Evolutionary conservation across 2,888 invertebrate species (phyloP).

Genomic region (Agrotis clavis): DNA sequence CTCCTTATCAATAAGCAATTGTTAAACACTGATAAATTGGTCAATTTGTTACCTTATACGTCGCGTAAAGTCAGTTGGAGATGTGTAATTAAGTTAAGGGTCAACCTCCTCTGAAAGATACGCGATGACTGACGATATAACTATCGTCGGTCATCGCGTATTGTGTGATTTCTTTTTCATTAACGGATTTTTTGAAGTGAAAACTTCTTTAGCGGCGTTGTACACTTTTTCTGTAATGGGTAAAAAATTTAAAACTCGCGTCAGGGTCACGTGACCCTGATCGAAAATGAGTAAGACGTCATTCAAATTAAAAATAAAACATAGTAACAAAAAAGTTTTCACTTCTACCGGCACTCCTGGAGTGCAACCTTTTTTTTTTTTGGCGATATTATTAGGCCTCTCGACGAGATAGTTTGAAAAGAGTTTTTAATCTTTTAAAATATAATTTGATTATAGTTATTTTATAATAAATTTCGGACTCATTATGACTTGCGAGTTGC

Average conservation of each 20-base stretch:
- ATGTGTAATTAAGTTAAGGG: slow-evolving; percentile 52
- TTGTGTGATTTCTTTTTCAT: slow-evolving; percentile 5
- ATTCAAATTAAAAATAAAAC: too few species aligned
- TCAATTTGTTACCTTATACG: slow-evolving; percentile 72
- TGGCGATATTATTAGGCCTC: not conserved
- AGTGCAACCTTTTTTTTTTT: too few species aligned
- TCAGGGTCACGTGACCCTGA: too few species aligned
- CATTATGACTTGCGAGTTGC: not conserved
- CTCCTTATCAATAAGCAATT: slow-evolving; percentile 66
- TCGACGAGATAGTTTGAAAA: not conserved
- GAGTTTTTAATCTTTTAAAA: not conserved
- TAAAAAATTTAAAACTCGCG: too few species aligned
- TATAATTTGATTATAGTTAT: slow-evolving; percentile 15
- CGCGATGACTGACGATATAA: not conserved
- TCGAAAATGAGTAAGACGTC: too few species aligned
- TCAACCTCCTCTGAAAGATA: slow-evolving; percentile 41
- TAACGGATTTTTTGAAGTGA: slow-evolving; percentile 3
- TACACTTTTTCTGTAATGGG: too few species aligned
- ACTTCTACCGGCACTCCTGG: too few species aligned
- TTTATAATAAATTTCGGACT: not conserved
- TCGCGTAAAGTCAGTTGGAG: slow-evolving; percentile 45
- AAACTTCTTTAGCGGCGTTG: too few species aligned
- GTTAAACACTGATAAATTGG: slow-evolving; percentile 75
- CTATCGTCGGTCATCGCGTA: slow-evolving; percentile 30
- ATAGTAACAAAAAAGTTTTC: too few species aligned